A percentile compares a stretch with the other conserved stretches of the same genome.
Conservation (phyloP, 2,888 invertebrate genomes). For the Drosophila macrothrix region DNA sequence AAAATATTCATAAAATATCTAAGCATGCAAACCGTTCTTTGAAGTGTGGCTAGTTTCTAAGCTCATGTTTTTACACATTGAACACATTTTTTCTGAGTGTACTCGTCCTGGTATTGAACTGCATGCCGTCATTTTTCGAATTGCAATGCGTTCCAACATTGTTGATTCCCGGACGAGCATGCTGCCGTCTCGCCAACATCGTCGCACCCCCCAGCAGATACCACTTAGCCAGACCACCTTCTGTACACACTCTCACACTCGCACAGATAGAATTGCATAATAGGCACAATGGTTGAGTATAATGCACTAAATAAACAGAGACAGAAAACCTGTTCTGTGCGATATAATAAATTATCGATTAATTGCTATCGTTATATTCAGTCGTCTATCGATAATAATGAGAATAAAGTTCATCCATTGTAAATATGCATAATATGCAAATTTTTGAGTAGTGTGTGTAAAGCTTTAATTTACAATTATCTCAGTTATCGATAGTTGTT, state of each 20-base stretch:
- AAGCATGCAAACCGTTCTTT: background rate
- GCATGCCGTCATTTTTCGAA: conserved; percentile 53
- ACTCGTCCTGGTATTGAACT: conserved; percentile 13
- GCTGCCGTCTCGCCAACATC: conserved; percentile 8
- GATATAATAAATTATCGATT: conserved; percentile 7
- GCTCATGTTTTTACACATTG: background rate
- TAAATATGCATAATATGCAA: background rate
- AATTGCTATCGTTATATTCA: background rate
- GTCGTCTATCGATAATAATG: background rate
- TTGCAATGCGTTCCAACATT: conserved; percentile 63
- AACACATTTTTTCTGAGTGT: background rate
- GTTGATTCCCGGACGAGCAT: conserved; percentile 56
- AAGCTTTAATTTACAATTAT: background rate
- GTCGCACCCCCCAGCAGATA: conserved; percentile 27
- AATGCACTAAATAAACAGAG: conserved; percentile 1
- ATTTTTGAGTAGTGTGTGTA: background rate
- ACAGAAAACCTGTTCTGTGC: background rate
- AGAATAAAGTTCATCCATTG: background rate
- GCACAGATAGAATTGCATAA: background rate
- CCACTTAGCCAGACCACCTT: conserved; percentile 51
- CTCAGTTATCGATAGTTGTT: background rate
- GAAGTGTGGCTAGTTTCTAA: background rate
- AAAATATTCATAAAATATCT: background rate
- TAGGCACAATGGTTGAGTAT: conserved; percentile 31
- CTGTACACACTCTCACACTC: conserved; percentile 2